Conservation (phyloP, 1,140 invertebrate species). For the Drosophila athabasca region DNA sequence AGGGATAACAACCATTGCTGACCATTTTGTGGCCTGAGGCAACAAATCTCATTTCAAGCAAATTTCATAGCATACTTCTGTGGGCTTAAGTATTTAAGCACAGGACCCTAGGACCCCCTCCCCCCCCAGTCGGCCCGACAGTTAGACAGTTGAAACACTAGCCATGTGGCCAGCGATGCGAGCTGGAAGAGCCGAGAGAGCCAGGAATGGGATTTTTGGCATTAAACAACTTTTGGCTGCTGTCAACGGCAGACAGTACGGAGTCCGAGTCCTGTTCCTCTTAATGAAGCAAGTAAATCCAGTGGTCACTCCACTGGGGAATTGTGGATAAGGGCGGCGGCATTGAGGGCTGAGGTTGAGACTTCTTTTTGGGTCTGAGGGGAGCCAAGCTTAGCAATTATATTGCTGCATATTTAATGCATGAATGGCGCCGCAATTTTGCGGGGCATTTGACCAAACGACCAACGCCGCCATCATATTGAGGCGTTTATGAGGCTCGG, state of each 20-base stretch:
- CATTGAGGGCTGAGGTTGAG: not conserved
- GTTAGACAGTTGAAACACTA: conserved; percentile 19
- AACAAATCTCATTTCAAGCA: conserved; percentile 69
- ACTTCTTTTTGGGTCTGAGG: not conserved
- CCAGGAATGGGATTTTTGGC: conserved; percentile 45
- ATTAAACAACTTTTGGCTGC: conserved; percentile 56
- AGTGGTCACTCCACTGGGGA: conserved; percentile 51
- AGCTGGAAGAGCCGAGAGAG: conserved; percentile 13
- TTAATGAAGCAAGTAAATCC: conserved; percentile 77
- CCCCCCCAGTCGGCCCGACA: conserved; percentile 3
- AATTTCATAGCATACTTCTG: conserved; percentile 78
- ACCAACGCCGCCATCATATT: conserved; percentile 55
- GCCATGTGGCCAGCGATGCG: not conserved
- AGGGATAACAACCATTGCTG: conserved; percentile 25
- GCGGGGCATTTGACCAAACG: conserved; percentile 63
- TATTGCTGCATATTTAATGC: conserved; percentile 80
- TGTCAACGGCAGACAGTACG: conserved; percentile 54
- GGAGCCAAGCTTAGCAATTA: conserved; percentile 71
- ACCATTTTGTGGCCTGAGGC: conserved; percentile 54
- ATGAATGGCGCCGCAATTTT: conserved; percentile 71
- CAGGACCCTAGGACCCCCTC: not conserved
- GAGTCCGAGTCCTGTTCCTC: conserved; percentile 22
- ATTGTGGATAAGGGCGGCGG: conserved; percentile 3
- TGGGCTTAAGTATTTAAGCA: conserved; percentile 76
- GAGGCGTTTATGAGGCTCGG: conserved; percentile 55